Conservation (phyloP, 2,888 invertebrate genomes). For the Mesoligia furuncula region DNA sequence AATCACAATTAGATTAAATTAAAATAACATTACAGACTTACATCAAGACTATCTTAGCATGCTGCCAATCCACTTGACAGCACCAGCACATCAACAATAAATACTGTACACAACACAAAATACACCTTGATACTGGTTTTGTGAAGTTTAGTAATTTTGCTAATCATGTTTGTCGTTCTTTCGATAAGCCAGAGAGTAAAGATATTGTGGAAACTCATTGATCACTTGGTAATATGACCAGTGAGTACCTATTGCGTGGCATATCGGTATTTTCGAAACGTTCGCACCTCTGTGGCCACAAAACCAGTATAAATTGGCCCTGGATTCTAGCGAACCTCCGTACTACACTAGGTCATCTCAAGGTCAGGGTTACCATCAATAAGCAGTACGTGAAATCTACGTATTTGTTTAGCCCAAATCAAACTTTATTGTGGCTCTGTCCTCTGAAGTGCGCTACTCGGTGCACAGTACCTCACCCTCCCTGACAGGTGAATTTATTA, state of each 20-base stretch:
- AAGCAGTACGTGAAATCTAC: neutral
- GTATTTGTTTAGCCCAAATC: neutral
- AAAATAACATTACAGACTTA: too few relatives aligned
- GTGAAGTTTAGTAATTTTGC: conserved; percentile 7
- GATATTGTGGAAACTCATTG: neutral
- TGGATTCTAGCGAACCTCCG: neutral
- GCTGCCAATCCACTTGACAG: neutral
- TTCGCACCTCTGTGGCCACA: neutral
- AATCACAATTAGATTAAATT: neutral
- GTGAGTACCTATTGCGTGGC: neutral
- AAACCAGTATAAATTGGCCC: neutral
- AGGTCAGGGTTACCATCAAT: neutral
- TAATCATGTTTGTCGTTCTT: neutral
- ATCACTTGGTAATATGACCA: neutral
- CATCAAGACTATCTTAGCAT: neutral
- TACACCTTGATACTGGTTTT: neutral
- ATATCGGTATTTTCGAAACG: neutral
- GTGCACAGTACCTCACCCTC: neutral
- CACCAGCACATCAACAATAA: neutral
- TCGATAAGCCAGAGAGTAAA: neutral
- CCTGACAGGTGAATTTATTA: neutral
- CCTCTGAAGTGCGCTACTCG: neutral
- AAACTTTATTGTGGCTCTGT: neutral
- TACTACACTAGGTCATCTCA: neutral
- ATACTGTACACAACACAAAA: neutral